Percentiles rank a stretch among this genome's conserved stretches.
Evolutionary conservation across 2,888 invertebrate species (phyloP).

Genomic region (Epistrophe eligans): DNA sequence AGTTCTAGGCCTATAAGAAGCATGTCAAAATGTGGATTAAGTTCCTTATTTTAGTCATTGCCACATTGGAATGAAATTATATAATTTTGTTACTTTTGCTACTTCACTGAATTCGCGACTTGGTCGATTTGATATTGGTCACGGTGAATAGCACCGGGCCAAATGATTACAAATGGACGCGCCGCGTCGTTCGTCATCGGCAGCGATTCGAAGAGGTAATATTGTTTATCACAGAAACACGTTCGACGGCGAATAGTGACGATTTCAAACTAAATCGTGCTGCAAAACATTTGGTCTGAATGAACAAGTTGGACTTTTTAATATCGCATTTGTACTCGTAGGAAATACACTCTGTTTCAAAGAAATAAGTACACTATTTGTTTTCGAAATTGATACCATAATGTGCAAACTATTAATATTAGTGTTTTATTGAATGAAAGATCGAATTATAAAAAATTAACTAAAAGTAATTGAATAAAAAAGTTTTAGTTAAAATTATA

Average conservation of each 20-base stretch:
- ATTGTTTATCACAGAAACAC: constrained; percentile 32
- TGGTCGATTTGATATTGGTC: constrained; percentile 1
- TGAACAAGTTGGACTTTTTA: constrained; percentile 54
- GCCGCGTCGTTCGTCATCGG: constrained; percentile 4
- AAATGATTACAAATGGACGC: constrained; percentile 24
- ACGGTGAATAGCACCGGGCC: constrained; percentile 20
- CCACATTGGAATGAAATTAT: constrained; percentile 23
- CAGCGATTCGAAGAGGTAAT: constrained; percentile 15
- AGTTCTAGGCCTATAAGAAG: constrained; percentile 46
- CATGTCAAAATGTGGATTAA: neutral
- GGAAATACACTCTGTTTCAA: neutral
- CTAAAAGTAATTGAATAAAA: too few relatives aligned
- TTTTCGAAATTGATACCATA: neutral
- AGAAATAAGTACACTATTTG: neutral
- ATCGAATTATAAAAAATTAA: too few relatives aligned
- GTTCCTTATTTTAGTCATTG: constrained; percentile 10
- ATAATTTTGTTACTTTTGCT: constrained; percentile 46
- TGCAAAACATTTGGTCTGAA: constrained; percentile 55
- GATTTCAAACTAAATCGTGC: constrained; percentile 67
- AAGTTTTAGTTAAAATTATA: too few relatives aligned
- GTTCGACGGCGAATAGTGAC: constrained; percentile 58
- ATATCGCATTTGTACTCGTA: neutral
- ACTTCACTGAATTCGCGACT: constrained; percentile 30
- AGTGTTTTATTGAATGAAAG: too few relatives aligned
- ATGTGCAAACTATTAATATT: too few relatives aligned